Conservation (phyloP, 2,888 invertebrate genomes). For the Quadroppia sp. region DNA sequence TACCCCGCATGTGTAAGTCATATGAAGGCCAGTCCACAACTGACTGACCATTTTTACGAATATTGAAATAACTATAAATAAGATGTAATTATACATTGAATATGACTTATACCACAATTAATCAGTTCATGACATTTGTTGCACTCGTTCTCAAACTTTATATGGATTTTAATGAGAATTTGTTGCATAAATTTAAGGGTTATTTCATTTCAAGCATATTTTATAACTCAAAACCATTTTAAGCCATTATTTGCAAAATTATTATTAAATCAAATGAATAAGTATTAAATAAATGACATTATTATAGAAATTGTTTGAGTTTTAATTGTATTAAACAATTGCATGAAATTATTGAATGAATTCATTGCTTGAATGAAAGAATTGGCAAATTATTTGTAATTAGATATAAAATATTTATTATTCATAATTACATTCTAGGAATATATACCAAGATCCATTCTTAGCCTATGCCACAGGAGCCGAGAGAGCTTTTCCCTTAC, state of each 20-base stretch:
- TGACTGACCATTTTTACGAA: background rate
- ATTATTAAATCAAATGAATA: too few species aligned
- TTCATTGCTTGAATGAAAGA: background rate
- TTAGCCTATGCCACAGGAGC: conserved; percentile 64
- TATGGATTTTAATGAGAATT: background rate
- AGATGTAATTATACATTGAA: background rate
- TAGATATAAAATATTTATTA: too few species aligned
- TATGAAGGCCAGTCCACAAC: background rate
- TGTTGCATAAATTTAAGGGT: background rate
- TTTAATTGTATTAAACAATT: background rate
- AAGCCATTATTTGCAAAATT: background rate
- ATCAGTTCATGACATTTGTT: background rate
- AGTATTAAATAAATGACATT: too few species aligned
- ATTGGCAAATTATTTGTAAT: background rate
- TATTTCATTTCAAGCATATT: background rate
- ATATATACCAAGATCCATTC: conserved; percentile 90
- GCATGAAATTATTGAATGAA: background rate
- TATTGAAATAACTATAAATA: background rate
- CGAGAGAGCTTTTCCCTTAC: conserved; percentile 29
- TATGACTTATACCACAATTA: too few species aligned
- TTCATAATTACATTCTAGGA: conserved; percentile 51
- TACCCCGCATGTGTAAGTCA: conserved; percentile 51
- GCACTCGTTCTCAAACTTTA: background rate
- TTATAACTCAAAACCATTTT: background rate
- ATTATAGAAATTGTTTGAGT: too few species aligned